Base-by-base conservation (phyloP, 1,140 invertebrate genomes). In the Samia ricini region DNA sequence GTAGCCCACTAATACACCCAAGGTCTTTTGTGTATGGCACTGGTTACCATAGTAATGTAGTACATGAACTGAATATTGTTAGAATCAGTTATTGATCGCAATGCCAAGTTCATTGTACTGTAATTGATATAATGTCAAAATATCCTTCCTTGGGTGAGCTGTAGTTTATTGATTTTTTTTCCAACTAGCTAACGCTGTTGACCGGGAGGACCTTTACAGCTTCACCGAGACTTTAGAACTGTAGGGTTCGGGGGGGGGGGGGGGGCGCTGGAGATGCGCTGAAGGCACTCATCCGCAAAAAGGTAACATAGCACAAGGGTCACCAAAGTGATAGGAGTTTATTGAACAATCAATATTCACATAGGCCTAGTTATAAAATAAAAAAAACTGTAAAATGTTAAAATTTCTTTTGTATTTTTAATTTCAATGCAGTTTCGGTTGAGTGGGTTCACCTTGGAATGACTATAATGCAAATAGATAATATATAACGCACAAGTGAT, bases 391-490 rank as follows among this genome's bases (percentile, higher is more conserved):
- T 52, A 65, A 73, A 80, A 74, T 79, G 79, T 83, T 72, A 78
- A 79, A 85, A 83, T 82, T 75, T 79, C 48, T 78, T 73, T 79
- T 85, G 80, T 85, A 85, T 85, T 85, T 81, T 71, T 64, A 76
- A 76, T 85, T 81, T 71, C 66, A 76, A 76, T 72, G 76, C 65
- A 72, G 69, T 77, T 71, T 61, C n/a, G 62, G 72, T 74, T 69
- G 72, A 76, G 66, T 66, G 72, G 75, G 67, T 66, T 56, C 58
- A 59, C 64, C 58, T 64, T 57, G 66, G 66, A 70, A 69, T 61
- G 66, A 69, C 65, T n/a, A n/a, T n/a, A n/a, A 42, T 15, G 15
- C 7, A 4, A 2, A 15, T 4, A 42, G 12, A 15, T 42, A 42
- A 42, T 15, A 10, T 42, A 42, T n/a, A n/a, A n/a, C n/a, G n/a